Conservation (phyloP, 1,140 invertebrate species). For the Cryptotermes secundus region DNA sequence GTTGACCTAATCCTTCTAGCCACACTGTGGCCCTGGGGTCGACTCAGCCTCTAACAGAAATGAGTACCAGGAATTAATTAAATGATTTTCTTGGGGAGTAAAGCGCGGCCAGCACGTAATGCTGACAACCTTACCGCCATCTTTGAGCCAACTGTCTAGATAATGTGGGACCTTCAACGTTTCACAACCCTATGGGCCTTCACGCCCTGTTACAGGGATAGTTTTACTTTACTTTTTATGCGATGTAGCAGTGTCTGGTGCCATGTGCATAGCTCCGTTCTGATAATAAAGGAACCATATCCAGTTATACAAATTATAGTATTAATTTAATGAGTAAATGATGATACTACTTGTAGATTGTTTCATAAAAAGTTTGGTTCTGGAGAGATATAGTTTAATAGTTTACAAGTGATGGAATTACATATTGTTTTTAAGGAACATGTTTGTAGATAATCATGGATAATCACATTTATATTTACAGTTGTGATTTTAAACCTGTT, state of each 20-base stretch:
- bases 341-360: background rate
- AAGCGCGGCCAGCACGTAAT: too few relatives aligned
- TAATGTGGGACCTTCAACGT: too few relatives aligned
- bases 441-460: background rate
- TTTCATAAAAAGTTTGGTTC: background rate
- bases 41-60: too few relatives aligned
- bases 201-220: too few relatives aligned
- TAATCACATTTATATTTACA: background rate
- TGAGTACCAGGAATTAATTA: too few relatives aligned
- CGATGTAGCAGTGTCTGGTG: background rate
- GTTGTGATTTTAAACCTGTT: background rate
- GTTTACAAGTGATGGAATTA: background rate
- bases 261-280: background rate
- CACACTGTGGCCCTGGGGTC: too few relatives aligned
- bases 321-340: background rate
- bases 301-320: background rate
- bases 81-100: too few relatives aligned
- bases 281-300: background rate
- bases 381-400: background rate
- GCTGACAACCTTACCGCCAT: too few relatives aligned
- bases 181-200: too few relatives aligned
- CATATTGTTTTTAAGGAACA: constrained; percentile 3
- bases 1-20: too few relatives aligned
- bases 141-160: too few relatives aligned
- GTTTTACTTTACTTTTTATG: too few relatives aligned